Evolutionary conservation across 53 echinoderm and acorn worm species (phyloP).

Genomic region (Hippasteria phrygiana): DNA sequence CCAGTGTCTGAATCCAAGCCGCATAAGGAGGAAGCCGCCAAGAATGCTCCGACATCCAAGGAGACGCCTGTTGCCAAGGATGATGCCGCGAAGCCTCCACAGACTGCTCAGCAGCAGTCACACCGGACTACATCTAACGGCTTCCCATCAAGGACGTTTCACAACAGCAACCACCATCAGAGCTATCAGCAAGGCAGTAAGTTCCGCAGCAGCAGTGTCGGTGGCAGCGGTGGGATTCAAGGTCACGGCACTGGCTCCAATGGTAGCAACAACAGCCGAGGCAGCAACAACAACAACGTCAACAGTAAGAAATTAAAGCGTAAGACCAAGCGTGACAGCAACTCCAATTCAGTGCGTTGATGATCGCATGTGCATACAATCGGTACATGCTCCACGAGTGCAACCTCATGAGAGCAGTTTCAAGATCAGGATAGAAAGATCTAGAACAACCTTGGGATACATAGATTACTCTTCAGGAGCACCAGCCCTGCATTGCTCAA

Average conservation of each 20-base stretch:
- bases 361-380: background rate
- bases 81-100: background rate
- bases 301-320: conserved; percentile 67
- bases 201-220: conserved; percentile 68
- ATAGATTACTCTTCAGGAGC: background rate
- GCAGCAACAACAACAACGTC: conserved; percentile 52
- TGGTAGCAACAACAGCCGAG: conserved; percentile 59
- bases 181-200: conserved; percentile 63
- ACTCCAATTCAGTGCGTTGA: conserved; percentile 57
- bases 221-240: conserved; percentile 24
- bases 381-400: background rate
- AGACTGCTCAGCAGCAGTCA: background rate
- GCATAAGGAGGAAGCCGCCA: conserved; percentile 14
- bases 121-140: conserved; percentile 56
- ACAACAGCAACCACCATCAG: conserved; percentile 74
- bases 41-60: background rate
- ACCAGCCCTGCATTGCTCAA: background rate
- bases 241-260: conserved; percentile 44
- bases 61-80: conserved; percentile 30
- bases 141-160: conserved; percentile 85
- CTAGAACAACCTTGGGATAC: background rate
- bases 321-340: conserved; percentile 79
- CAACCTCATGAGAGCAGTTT: background rate
- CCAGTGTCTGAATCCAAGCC: conserved; percentile 8
- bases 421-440: conserved; percentile 16